Base-by-base conservation (phyloP, 2,113 vertebrate species). In the Lophotis ruficrista region DNA sequence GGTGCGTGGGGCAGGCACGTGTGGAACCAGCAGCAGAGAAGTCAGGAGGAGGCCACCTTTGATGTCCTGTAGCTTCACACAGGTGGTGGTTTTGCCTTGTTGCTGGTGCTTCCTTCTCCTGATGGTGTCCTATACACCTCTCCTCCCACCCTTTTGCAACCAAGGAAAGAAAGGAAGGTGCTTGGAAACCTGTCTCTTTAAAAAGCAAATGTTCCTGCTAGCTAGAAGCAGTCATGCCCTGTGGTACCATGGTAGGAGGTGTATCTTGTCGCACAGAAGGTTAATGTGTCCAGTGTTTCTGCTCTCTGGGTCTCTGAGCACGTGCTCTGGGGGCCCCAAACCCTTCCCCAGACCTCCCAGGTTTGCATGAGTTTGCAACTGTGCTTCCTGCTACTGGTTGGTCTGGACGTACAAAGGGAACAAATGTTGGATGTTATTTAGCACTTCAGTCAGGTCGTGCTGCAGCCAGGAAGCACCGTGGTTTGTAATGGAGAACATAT, bases 311-410 rank as follows among this genome's bases (percentile, higher is more conserved):
- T 53, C 66, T 69, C 71, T 53, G 17, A 47, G 23, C 58, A 57
- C 2, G 4, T 20, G 21, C 50, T 70, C 27, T 45, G 4, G 1
- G 51, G 30, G 54, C 24, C 35, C 64, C 66, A 93, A 77, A 28
- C 20, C 16, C n/a, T 95, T 80, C 37, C 61, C 31, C 50, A 65
- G 94, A 95, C 82, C 93, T 95, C 94, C 86, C 90, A 94, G 82
- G 71, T 90, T 87, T 92, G 56, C 58, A 58, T 35, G 90, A 92
- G 62, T 35, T 89, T 82, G 66, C 80, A 93, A 6, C 53, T 72
- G 47, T 57, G 61, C 66, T 96, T 94, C 83, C 80, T 96, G 94
- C 91, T 96, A 76, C 94, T 90, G 77, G 76, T 61, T 84, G 77
- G 60, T 94, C 53, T 72, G 92, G 83, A 81, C 0, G 0, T 50